Evolutionary conservation across 2,888 invertebrate genomes (phyloP).

Genomic region (Linnaemya vulpina): DNA sequence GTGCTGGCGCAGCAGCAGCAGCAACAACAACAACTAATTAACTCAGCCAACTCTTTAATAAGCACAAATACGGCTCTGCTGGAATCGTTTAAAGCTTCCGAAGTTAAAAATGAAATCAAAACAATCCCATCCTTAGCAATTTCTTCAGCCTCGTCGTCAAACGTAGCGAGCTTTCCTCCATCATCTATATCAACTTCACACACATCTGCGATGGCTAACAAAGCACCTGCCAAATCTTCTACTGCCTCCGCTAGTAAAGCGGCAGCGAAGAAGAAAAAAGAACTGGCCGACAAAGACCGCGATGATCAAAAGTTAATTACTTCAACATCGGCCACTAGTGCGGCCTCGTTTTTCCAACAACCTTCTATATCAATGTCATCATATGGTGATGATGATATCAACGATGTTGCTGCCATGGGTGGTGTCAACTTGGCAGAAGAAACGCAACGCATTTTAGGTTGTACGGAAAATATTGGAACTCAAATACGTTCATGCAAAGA

Average conservation of each 20-base stretch:
- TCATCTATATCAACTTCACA: conserved; percentile 65
- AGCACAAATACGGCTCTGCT: conserved; percentile 74
- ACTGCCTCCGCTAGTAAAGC: conserved; percentile 84
- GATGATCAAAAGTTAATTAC: conserved; percentile 75
- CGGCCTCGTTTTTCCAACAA: conserved; percentile 84
- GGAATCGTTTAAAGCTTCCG: conserved; percentile 72
- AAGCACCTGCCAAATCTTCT: conserved; percentile 80
- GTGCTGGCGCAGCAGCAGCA: conserved; percentile 72
- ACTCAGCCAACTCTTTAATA: conserved; percentile 61
- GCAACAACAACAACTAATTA: conserved; percentile 69
- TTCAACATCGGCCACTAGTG: conserved; percentile 76
- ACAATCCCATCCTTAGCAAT: conserved; percentile 61
- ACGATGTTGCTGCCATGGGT: conserved; percentile 99
- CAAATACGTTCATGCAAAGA: conserved; percentile 96
- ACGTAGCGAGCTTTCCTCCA: conserved; percentile 43
- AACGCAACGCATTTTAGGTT: conserved; percentile 95
- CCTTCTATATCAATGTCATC: conserved; percentile 83
- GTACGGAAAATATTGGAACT: conserved; percentile 94
- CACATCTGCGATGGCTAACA: conserved; percentile 72
- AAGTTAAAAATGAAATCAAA: conserved; percentile 77
- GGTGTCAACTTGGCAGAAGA: conserved; percentile 99
- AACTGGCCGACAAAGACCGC: conserved; percentile 85
- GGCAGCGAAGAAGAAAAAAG: conserved; percentile 90
- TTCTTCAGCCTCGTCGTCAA: conserved; percentile 35
- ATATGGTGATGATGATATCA: conserved; percentile 96